These are phyloP conservation scores for Blennius ocellaris DNA, from an alignment of 2,113 vertebrate species.

Conservation along the genomic window DNA sequence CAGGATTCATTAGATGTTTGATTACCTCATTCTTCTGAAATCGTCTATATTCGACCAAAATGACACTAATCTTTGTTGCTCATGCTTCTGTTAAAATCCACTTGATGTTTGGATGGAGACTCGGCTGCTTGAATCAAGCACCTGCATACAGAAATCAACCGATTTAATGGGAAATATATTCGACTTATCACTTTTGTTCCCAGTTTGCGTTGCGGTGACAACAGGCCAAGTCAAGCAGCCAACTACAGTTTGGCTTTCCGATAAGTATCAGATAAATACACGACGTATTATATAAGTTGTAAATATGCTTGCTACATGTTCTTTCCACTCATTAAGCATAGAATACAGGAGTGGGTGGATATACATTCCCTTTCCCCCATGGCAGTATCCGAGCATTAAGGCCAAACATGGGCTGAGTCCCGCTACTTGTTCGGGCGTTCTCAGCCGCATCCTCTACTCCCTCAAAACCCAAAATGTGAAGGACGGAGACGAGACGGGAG, in stretches of 20 bases:
- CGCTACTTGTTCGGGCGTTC: slow-evolving; percentile 7
- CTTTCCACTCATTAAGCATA: slow-evolving; percentile 27
- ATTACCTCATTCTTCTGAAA: too few relatives aligned
- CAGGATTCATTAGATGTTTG: neutral
- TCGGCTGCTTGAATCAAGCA: slow-evolving; percentile 11
- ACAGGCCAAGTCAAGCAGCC: slow-evolving; percentile 49
- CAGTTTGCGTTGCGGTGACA: slow-evolving; percentile 12
- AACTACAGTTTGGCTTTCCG: slow-evolving; percentile 43
- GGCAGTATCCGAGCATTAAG: slow-evolving; percentile 82
- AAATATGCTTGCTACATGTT: slow-evolving; percentile 55
- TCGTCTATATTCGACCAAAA: too few relatives aligned
- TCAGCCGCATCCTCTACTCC: slow-evolving; percentile 1
- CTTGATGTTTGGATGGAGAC: slow-evolving; percentile 23
- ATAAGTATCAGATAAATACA: slow-evolving; percentile 59
- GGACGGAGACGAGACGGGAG: neutral
- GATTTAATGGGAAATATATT: slow-evolving; percentile 10
- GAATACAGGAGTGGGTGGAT: slow-evolving; percentile 43
- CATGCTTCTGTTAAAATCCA: neutral
- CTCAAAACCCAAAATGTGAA: slow-evolving; percentile 14
- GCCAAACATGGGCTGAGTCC: slow-evolving; percentile 56
- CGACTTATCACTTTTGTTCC: slow-evolving; percentile 1
- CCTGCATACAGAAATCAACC: neutral
- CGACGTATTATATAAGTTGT: slow-evolving; percentile 33
- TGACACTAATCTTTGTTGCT: too few relatives aligned
- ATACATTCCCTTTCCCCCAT: slow-evolving; percentile 40